Base-by-base conservation (phyloP, 2,113 vertebrate genomes). In the Mesoclemmys tuberculata region DNA sequence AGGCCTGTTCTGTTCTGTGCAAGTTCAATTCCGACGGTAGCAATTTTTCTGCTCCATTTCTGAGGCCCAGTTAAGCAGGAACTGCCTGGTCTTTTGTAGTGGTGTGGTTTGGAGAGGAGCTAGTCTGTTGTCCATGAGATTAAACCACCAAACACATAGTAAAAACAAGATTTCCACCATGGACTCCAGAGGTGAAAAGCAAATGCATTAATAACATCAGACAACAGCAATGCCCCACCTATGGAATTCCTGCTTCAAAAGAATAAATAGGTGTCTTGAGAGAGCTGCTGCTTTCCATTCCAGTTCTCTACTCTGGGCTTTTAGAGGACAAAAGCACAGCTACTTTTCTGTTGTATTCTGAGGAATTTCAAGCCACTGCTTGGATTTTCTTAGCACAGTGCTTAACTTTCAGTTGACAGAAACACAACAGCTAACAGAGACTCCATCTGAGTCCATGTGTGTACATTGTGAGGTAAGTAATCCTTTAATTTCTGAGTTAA, bases 391-490 rank as follows among this genome's bases (percentile, higher is more conserved):
- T 93, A 95, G 86, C 68, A 46, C 71, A 74, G 14, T 93, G 94
- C 95, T 97, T 95, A 95, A 90, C 74, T 95, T 90, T 94, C 83
- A 96, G 52, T 89, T 92, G 93, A 93, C 89, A 94, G 89, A 94
- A 96, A 90, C 87, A 90, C 55, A 90, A 24, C 75, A 38, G 58
- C 35, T 89, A 41, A 75, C n/a, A 80, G 85, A 80, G 87, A 77
- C 18, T 49, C 41, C 14, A 58, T 87, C 80, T 94, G 83, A 84
- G 56, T 35, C 87, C 87, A 92, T 19, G 85, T 19, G 12, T 85
- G 7, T 4, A 3, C 71, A 87, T 41, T 77, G 38, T 46, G 41
- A 71, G 77, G 92, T 95, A 96, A 96, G 92, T 96, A 95, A 97
- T 89, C 4, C 87, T 86, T 96, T 82, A 27, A 49, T 26, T 54